Base-by-base conservation (phyloP, 2,113 vertebrate genomes). In the Neodon shergylaensis region DNA sequence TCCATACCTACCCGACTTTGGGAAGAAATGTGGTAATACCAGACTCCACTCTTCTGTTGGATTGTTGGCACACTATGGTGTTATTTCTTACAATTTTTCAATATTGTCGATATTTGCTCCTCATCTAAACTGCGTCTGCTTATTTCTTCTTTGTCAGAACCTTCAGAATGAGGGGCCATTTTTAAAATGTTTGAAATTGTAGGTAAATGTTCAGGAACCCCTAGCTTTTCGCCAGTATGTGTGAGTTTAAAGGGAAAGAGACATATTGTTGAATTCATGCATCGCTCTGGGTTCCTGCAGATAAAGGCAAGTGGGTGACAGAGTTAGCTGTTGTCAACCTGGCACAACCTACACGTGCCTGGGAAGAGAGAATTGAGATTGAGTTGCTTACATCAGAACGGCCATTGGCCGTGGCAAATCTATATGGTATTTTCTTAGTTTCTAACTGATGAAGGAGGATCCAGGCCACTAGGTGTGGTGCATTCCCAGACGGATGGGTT, bases 111-210 rank as follows among this genome's bases (percentile, higher is more conserved):
- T 84, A 65, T 94, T 95, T 52, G 52, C 47, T 54, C 52, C 22
- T 82, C 22, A 36, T 36, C 24, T 63, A 44, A 65, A 81, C 89
- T 68, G 11, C 36, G 79, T 76, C 70, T 81, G 19, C 42, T 61
- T 79, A 44, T 22, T 83, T 94, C 39, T 31, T 77, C 79, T 54
- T 94, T 90, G 88, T 39, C 24, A 92, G 42, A 94, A 13, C 7
- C 22, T 82, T 86, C 0, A 0, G 54, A 86, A 84, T 76, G 33
- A 26, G 61, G 1, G 83, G 86, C 89, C 86, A 39, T 87, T 97
- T 96, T 96, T 87, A 78, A 95, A 82, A 87, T 87, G 24, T 90
- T 92, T 90, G 42, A 66, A 93, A 90, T 97, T 28, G 84, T 89
- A 87, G 65, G 28, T 11, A 63, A 95, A 96, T 88, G 85, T 78